Evolutionary conservation across 2,888 invertebrate genomes (phyloP).

Genomic region (Hyalella azteca): DNA sequence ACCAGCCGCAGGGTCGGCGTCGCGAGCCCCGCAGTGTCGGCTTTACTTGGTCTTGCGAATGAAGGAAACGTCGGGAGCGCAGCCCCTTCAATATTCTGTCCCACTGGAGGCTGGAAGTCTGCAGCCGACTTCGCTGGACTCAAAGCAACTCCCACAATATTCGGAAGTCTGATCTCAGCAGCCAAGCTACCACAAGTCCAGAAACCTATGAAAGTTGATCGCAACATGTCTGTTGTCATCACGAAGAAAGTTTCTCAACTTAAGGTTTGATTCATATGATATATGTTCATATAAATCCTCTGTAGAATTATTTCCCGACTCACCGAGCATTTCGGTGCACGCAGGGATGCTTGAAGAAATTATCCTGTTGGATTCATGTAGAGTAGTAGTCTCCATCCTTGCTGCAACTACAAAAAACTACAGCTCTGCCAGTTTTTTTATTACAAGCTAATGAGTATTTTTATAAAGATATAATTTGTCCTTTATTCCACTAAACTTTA

Average conservation of each 20-base stretch:
- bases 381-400: background rate
- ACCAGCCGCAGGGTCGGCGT: too few species aligned
- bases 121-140: background rate
- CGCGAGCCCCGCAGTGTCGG: too few species aligned
- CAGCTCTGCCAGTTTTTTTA: too few species aligned
- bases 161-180: background rate
- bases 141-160: background rate
- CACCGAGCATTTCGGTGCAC: too few species aligned
- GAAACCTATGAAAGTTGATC: constrained; percentile 27
- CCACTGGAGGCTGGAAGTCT: background rate
- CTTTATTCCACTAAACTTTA: too few species aligned
- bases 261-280: background rate
- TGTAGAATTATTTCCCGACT: too few species aligned
- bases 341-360: too few species aligned
- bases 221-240: constrained; percentile 40
- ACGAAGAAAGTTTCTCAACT: constrained; percentile 40
- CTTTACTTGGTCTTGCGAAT: too few species aligned
- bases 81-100: background rate
- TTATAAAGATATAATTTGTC: too few species aligned
- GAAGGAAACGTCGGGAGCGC: background rate
- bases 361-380: background rate
- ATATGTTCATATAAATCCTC: too few species aligned
- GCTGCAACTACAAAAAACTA: background rate
- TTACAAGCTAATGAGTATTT: too few species aligned
- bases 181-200: constrained; percentile 2